A percentile compares a stretch with the other conserved stretches of the same genome.
Evolutionary conservation across 2,888 invertebrate species (phyloP).

Genomic region (Coecobrya sp.): DNA sequence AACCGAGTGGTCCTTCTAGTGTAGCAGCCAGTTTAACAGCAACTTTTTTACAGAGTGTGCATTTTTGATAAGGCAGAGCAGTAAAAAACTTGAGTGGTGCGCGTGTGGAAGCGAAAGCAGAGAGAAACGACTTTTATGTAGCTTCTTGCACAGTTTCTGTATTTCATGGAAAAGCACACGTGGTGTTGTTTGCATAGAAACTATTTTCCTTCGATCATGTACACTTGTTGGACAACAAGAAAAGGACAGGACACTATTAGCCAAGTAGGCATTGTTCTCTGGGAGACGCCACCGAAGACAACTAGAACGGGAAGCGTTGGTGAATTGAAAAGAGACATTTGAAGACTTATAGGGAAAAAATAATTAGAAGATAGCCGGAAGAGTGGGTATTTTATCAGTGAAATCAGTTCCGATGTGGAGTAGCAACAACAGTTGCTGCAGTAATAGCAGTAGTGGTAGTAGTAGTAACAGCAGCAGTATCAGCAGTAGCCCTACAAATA

Average conservation of each 20-base stretch:
- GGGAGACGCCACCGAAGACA: neutral
- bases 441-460: neutral
- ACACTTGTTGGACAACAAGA: slow-evolving; percentile 30
- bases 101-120: neutral
- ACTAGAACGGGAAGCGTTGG: neutral
- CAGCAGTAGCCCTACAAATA: neutral
- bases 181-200: neutral
- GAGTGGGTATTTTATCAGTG: neutral
- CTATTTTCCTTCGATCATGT: neutral
- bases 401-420: slow-evolving; percentile 67
- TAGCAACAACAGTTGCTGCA: neutral
- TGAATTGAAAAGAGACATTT: neutral
- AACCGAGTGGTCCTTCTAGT: too few relatives aligned
- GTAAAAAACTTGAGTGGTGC: neutral
- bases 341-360: too few relatives aligned
- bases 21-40: neutral
- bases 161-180: slow-evolving; percentile 35
- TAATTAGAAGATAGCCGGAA: too few relatives aligned
- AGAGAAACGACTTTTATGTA: neutral
- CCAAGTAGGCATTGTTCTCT: neutral
- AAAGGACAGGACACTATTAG: neutral
- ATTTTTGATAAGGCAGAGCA: neutral
- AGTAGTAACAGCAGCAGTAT: neutral
- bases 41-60: neutral
- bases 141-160: slow-evolving; percentile 9